Evolutionary conservation across 2,888 invertebrate species (phyloP).

Genomic region (Scotopteryx bipunctaria): DNA sequence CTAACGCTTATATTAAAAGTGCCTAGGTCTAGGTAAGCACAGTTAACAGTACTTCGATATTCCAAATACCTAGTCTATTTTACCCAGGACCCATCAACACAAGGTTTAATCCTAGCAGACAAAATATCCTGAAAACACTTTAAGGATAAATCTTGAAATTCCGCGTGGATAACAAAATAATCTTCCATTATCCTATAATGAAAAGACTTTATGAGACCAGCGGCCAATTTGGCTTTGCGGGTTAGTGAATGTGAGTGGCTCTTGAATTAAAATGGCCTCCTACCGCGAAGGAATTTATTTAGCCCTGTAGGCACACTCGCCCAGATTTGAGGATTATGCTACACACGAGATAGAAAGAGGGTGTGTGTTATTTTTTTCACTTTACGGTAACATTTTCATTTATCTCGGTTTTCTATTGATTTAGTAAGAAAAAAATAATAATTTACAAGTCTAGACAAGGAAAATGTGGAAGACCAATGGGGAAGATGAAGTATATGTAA

Average conservation of each 20-base stretch:
- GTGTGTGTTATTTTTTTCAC: conserved; percentile 3
- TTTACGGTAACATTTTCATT: neutral
- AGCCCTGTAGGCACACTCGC: conserved; percentile 6
- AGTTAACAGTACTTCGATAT: no score
- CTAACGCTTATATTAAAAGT: no score
- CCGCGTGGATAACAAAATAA: conserved; percentile 10
- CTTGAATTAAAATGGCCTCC: conserved; percentile 29
- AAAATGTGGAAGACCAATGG: no score
- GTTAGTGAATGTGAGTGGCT: conserved; percentile 33
- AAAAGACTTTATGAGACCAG: conserved; percentile 21
- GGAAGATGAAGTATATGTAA: no score
- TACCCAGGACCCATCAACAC: no score
- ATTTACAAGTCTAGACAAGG: no score
- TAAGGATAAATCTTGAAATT: neutral
- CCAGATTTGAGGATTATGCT: conserved; percentile 20
- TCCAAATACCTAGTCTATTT: no score
- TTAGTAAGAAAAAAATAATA: no score
- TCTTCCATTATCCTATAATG: conserved; percentile 17
- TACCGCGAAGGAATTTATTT: conserved; percentile 28
- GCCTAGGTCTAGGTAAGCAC: no score
- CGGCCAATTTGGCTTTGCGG: conserved; percentile 26
- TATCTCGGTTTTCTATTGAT: neutral
- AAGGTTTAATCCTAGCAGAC: no score
- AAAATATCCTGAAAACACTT: neutral
- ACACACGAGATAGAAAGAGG: conserved; percentile 15